Base-by-base conservation (phyloP, 2,797 vertebrate species). In the Gymnothorax javanicus region DNA sequence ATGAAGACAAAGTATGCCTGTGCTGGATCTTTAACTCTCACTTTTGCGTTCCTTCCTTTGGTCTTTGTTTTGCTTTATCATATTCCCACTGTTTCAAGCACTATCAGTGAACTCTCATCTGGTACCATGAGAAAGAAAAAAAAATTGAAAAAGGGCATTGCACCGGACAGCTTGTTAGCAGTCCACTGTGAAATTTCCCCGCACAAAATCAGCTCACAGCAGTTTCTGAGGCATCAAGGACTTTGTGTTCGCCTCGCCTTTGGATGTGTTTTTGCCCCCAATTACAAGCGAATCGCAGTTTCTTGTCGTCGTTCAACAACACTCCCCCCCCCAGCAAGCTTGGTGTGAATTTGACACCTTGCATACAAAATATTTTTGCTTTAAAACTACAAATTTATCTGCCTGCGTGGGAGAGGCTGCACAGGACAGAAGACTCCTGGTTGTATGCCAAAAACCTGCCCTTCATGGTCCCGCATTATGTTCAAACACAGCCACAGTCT, bases 51-150 rank as follows among this genome's bases (percentile, higher is more conserved):
- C 13, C 52, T 20, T 15, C 52, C 9, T 52, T 56, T 43, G 20
- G 0, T 20, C 17, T 81, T 11, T 56, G 3, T 81, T 33, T 20
- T 50, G 6, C 11, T 50, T 50, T 43, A 43, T 77, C 33, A 13
- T 77, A 17, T 50, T 33, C 52, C 17, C 86, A 83, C 89, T 90
- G 88, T 91, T 89, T 90, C 88, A 89, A 54, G 9, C 57, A 73
- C 82, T 62, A 90, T 93, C 84, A 52, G 67, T 89, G 88, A 86
- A 88, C 88, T 91, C 91, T 90, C 92, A 91, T 92, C 91, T 92
- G 89, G 73, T 56, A 8, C 17, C 50, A n/a, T 54, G 50, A 54
- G 77, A 81, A 20, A 67, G 25, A 25, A 25, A 56, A 1, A 52
- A 54, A 54, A 17, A 2, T 3, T 7, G 13, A 43, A 7, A 77